Conservation (phyloP, 1,140 invertebrate genomes). For the Drosophila pseudoananassae region DNA sequence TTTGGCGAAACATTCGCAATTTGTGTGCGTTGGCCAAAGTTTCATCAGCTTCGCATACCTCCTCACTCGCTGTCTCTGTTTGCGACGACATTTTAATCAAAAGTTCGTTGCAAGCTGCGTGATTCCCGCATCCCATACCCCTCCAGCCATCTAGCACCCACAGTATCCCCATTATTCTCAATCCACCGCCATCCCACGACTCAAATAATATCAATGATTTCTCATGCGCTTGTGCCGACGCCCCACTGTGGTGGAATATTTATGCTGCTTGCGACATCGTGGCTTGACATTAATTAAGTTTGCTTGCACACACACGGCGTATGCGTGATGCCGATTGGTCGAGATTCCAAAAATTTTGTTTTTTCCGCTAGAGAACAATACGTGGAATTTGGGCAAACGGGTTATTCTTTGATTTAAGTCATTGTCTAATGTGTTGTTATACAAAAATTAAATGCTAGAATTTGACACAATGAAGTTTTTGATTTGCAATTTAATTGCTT, state of each 20-base stretch:
- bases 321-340: constrained; percentile 31
- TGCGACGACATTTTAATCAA: constrained; percentile 74
- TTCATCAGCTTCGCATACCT: constrained; percentile 6
- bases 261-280: constrained; percentile 55
- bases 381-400: not conserved
- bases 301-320: constrained; percentile 36
- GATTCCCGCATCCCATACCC: constrained; percentile 23
- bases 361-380: not conserved
- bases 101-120: constrained; percentile 56
- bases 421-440: not conserved
- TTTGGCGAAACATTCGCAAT: constrained; percentile 52
- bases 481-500: constrained; percentile 13
- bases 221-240: constrained; percentile 30
- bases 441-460: constrained; percentile 1
- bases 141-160: not conserved
- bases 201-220: constrained; percentile 59
- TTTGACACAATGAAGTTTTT: not conserved
- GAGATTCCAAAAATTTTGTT: not conserved
- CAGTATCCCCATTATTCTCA: not conserved
- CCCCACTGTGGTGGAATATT: constrained; percentile 46
- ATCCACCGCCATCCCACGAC: not conserved
- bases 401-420: not conserved
- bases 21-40: constrained; percentile 56
- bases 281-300: constrained; percentile 57
- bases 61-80: not conserved